Conservation (phyloP, 2,888 invertebrate species). For the Oasisia sp. region DNA sequence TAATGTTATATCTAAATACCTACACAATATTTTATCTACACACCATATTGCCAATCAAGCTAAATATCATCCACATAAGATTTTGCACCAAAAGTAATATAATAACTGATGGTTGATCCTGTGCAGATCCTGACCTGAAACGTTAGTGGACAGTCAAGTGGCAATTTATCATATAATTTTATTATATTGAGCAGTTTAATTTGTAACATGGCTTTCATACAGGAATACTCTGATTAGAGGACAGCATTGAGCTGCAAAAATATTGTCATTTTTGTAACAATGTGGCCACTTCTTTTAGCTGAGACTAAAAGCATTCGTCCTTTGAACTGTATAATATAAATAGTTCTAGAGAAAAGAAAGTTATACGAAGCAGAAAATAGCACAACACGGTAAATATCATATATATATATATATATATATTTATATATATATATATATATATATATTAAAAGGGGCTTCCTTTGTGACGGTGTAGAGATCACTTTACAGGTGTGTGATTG, state of each 20-base stretch:
- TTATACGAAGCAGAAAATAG: no score
- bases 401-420: no score
- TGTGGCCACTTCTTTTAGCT: no score
- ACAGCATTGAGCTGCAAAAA: background rate
- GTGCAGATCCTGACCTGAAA: background rate
- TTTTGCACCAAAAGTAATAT: no score
- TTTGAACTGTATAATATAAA: no score
- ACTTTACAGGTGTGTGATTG: background rate
- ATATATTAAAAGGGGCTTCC: background rate
- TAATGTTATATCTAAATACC: background rate
- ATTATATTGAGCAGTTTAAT: background rate
- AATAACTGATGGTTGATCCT: no score
- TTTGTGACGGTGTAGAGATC: background rate
- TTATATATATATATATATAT: no score
- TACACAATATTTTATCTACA: background rate
- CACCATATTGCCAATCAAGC: background rate
- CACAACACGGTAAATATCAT: background rate
- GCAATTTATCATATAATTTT: background rate
- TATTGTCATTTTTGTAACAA: background rate
- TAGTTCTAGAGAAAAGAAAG: no score
- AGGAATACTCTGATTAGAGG: background rate
- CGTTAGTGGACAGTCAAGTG: background rate
- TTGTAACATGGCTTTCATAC: background rate
- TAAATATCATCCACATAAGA: background rate
- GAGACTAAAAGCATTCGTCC: no score